Percentiles rank a stretch among this genome's conserved stretches.
These are phyloP conservation scores for Rhegmatorhina hoffmannsi DNA, from an alignment of 2,113 vertebrate genomes.

Conservation along the genomic window DNA sequence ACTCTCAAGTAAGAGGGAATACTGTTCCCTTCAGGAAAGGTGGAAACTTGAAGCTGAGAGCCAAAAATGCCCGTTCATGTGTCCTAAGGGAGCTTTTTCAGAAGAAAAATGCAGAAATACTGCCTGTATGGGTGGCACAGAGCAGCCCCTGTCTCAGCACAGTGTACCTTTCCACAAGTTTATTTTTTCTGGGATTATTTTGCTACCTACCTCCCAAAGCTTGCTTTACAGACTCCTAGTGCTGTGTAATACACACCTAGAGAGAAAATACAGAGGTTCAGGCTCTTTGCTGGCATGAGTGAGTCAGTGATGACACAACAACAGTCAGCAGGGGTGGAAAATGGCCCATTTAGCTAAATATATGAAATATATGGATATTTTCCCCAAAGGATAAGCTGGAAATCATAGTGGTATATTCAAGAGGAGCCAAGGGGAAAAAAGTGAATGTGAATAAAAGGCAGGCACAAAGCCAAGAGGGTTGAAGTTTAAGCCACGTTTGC, in stretches of 20 bases:
- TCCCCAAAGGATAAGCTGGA: conserved; percentile 9
- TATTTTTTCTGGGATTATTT: conserved; percentile 39
- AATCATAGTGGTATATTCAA: conserved; percentile 2
- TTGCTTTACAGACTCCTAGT: background rate
- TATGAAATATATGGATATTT: background rate
- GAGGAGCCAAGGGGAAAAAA: background rate
- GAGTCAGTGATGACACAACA: background rate
- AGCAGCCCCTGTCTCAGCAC: background rate
- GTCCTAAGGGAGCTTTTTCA: background rate
- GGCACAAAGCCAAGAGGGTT: background rate
- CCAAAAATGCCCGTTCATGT: background rate
- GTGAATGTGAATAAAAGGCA: background rate
- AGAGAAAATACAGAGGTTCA: background rate
- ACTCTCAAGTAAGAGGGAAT: background rate
- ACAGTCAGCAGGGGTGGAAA: background rate
- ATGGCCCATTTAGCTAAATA: conserved; percentile 12
- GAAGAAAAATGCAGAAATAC: background rate
- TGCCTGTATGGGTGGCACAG: background rate
- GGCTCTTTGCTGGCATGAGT: background rate
- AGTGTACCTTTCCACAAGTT: background rate
- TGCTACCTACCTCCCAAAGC: conserved; percentile 2
- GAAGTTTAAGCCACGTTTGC: background rate
- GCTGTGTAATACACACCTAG: background rate
- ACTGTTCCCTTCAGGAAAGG: background rate
- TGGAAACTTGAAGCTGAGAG: background rate